These are phyloP conservation scores for Spheniscus mendiculus DNA, from an alignment of 2,113 vertebrate species.

Conservation along the genomic window DNA sequence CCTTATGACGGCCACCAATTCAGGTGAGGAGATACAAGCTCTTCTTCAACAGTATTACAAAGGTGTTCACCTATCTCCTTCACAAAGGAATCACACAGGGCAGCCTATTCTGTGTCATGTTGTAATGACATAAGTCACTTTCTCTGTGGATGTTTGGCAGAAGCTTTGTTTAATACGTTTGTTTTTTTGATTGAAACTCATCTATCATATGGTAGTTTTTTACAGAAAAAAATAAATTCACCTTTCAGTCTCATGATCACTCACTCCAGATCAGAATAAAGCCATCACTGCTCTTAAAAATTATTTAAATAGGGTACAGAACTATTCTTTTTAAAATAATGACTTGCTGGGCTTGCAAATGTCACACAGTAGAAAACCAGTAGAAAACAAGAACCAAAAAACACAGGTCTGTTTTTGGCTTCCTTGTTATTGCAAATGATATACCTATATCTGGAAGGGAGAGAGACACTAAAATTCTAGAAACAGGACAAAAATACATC, in stretches of 20 bases:
- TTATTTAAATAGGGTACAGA: not conserved
- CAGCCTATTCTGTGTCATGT: not conserved
- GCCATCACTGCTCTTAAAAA: not conserved
- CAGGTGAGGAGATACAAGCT: not conserved
- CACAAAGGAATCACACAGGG: not conserved
- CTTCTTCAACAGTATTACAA: not conserved
- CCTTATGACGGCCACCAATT: not conserved
- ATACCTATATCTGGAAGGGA: not conserved
- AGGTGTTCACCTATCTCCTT: not conserved
- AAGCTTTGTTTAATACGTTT: slow-evolving; percentile 15
- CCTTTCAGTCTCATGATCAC: not conserved
- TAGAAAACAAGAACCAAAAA: not conserved
- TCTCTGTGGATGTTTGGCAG: not conserved
- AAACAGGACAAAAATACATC: not conserved
- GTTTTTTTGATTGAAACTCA: not conserved
- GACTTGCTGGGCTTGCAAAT: not conserved
- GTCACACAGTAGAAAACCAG: not conserved
- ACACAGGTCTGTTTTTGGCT: not conserved
- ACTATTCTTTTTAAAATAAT: not conserved
- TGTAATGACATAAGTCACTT: slow-evolving; percentile 18
- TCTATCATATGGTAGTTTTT: not conserved
- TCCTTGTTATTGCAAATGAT: not conserved
- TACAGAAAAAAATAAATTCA: not conserved
- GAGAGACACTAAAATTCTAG: not conserved
- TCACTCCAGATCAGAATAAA: not conserved